Evolutionary conservation across 2,797 vertebrate species (phyloP), one percentile per base, ranked within the genome.

Genomic region (Enteromius viviparus): DNA sequence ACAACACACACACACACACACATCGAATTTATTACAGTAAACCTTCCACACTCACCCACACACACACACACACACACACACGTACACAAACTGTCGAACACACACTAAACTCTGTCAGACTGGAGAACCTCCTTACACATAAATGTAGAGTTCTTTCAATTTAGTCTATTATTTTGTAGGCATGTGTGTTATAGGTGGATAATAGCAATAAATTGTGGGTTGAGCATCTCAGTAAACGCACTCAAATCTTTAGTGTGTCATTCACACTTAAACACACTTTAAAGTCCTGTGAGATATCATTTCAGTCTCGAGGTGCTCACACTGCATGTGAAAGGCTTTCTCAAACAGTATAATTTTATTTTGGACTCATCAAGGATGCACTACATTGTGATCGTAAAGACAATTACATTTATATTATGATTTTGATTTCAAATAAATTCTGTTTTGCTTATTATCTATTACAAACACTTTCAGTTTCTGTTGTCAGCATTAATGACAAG

Each of bases 11-110:
- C 68, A 79, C 32, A 37, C 66, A 78, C 69, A 76, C 40, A 69
- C 66, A 65, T n/a, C 34, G 58, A 77, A 81, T 76, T 66, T 80
- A 81, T 64, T 74, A 37, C 34, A 74, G 69, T 60, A 70, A 60
- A 58, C 74, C 64, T 42, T 64, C 32, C 82, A 80, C 53, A 42
- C 51, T 49, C 85, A 70, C 69, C 40, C 29, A 32, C 29, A 32
- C 29, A 80, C 47, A 58, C 42, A 45, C 42, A 3, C 37, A 26
- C 23, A 64, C 47, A 49, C 37, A 80, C 47, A 58, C 42, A 45
- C 42, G 12, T 51, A 26, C 23, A 64, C 47, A 49, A 53, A 76
- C 42, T 4, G 62, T n/a, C n/a, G 40, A n/a, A 71, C 10, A 64
- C 34, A 62, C 42, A 40, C 76, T 32, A 34, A 17, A 74, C 26